These are phyloP conservation scores for Bombyx mandarina DNA, from an alignment of 1,140 invertebrate genomes.

Conservation along the genomic window DNA sequence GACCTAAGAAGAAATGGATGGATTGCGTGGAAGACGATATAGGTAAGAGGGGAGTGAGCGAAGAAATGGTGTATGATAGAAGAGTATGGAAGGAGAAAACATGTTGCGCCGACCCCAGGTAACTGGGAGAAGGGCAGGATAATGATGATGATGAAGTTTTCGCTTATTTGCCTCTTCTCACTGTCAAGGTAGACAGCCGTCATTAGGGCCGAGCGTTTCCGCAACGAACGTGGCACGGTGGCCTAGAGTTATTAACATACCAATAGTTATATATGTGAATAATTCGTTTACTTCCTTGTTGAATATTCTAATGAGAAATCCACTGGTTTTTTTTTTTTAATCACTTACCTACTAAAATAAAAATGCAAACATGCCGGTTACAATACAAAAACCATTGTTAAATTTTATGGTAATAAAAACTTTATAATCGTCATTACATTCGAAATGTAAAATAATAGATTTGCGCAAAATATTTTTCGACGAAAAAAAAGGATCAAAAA, in stretches of 20 bases:
- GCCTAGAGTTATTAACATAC: conserved; percentile 12
- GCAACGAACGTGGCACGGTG: conserved; percentile 9
- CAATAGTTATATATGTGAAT: conserved; percentile 12
- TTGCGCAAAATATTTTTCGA: too few species aligned
- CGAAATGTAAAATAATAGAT: neutral
- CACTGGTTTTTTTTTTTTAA: neutral
- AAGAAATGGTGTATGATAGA: too few species aligned
- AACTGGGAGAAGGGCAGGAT: too few species aligned
- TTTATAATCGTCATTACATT: neutral
- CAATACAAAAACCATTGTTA: neutral
- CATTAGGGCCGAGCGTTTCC: conserved; percentile 13
- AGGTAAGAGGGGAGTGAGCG: too few species aligned
- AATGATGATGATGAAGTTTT: conserved; percentile 2
- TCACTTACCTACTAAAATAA: neutral
- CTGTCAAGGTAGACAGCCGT: conserved; percentile 8
- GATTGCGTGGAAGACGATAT: too few species aligned
- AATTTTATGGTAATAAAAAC: neutral
- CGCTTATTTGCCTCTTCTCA: conserved; percentile 10
- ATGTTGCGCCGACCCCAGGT: too few species aligned
- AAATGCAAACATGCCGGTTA: neutral
- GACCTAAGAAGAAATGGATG: too few species aligned
- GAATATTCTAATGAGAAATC: too few species aligned
- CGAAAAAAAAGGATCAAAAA: too few species aligned
- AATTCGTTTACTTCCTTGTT: conserved; percentile 7
- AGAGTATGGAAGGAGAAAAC: too few species aligned